Percentiles rank a stretch among this genome's conserved stretches.
These are phyloP conservation scores for Dromas ardeola DNA, from an alignment of 2,113 vertebrate genomes.

Conservation along the genomic window DNA sequence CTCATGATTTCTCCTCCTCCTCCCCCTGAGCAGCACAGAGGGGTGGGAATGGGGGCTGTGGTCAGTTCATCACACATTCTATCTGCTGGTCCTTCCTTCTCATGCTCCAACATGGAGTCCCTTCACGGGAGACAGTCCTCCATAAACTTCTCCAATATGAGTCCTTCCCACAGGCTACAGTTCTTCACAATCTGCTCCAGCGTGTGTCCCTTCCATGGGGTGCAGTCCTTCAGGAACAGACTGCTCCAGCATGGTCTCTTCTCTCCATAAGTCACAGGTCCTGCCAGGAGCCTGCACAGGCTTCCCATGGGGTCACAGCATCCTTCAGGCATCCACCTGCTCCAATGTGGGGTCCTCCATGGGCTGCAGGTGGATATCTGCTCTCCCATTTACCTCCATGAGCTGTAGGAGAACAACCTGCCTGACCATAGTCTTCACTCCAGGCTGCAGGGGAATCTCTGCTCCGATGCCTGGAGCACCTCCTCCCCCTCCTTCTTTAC, in stretches of 20 bases:
- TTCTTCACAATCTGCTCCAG: not conserved
- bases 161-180: not conserved
- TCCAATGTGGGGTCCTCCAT: accelerated
- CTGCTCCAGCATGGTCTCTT: not conserved
- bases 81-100: accelerated
- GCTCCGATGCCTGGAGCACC: accelerated
- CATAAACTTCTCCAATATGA: not conserved
- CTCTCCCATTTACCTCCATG: too few relatives aligned
- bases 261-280: not conserved
- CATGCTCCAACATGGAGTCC: too few relatives aligned
- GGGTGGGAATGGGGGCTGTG: accelerated
- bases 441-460: not conserved
- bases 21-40: accelerated
- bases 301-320: not conserved
- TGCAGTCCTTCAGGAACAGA: not conserved
- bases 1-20: not conserved
- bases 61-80: accelerated
- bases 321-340: not conserved
- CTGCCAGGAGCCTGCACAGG: not conserved
- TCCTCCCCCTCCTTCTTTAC: not conserved
- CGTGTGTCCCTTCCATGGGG: not conserved
- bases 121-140: not conserved
- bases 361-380: not conserved
- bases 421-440: too few relatives aligned
- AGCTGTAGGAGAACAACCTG: not conserved